Percentiles rank a stretch among this genome's conserved stretches.
phyloP scores from a whole-genome alignment of 2,113 vertebrate genomes.

The Riparia riparia region DNA sequence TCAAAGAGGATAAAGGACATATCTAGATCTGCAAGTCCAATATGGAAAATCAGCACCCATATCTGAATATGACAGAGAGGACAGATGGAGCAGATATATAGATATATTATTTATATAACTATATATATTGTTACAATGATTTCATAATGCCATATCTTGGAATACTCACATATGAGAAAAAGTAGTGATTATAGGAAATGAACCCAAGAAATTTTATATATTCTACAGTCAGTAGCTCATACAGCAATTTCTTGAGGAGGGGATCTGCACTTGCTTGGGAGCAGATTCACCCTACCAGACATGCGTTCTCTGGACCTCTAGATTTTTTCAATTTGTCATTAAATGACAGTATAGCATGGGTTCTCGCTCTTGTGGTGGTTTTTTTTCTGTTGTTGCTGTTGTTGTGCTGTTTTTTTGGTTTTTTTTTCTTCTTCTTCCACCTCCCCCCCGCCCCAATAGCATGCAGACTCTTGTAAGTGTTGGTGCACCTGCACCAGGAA shows the following conservation, averaged over 20 bases:
- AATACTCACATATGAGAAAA: not conserved
- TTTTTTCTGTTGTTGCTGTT: too few relatives aligned
- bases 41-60: not conserved
- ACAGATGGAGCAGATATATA: not conserved
- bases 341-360: not conserved
- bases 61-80: not conserved
- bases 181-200: not conserved
- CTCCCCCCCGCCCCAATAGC: too few relatives aligned
- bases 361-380: too few relatives aligned
- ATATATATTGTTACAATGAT: not conserved
- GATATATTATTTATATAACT: not conserved
- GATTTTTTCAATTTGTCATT: not conserved
- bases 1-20: not conserved
- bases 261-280: not conserved
- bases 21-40: not conserved
- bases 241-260: not conserved
- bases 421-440: accelerated
- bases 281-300: not conserved
- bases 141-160: not conserved
- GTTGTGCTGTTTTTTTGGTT: too few relatives aligned
- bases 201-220: not conserved
- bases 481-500: not conserved
- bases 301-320: not conserved
- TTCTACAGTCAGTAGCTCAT: not conserved
- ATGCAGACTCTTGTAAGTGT: not conserved